Evolutionary conservation across 2,113 vertebrate genomes (phyloP).

Genomic region (Morone chrysops): DNA sequence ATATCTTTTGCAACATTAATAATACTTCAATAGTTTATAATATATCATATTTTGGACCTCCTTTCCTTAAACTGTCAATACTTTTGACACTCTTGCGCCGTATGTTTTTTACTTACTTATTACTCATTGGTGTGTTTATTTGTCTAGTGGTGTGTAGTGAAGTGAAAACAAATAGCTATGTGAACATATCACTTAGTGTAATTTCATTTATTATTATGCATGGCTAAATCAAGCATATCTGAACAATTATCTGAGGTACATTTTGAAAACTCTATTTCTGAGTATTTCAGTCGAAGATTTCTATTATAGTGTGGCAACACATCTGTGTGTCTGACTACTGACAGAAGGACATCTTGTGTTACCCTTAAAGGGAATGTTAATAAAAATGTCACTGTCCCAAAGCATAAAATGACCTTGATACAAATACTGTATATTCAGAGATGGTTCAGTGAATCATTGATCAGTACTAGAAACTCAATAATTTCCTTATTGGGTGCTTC

Average conservation of each 20-base stretch:
- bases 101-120: background rate
- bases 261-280: slow-evolving; percentile 44
- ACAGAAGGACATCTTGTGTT: slow-evolving; percentile 10
- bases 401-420: slow-evolving; percentile 13
- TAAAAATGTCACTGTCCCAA: slow-evolving; percentile 10
- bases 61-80: background rate
- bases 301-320: slow-evolving; percentile 26
- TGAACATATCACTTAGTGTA: slow-evolving; percentile 10
- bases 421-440: background rate
- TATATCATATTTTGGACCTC: background rate
- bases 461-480: slow-evolving; percentile 12
- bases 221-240: slow-evolving; percentile 51
- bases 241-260: slow-evolving; percentile 62
- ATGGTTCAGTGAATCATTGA: slow-evolving; percentile 4
- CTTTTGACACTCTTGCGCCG: background rate
- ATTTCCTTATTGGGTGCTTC: background rate
- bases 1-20: slow-evolving; percentile 11
- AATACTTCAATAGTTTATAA: background rate
- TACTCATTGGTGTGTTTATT: background rate
- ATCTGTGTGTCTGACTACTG: slow-evolving; percentile 4
- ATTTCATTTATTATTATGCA: slow-evolving; percentile 44
- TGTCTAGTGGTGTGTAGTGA: background rate
- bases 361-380: slow-evolving; percentile 25
- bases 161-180: background rate
- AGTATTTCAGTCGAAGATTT: slow-evolving; percentile 18